Evolutionary conservation across 92 coral and sea anemone genomes (phyloP).

Genomic region (Plumapathes pennacea): DNA sequence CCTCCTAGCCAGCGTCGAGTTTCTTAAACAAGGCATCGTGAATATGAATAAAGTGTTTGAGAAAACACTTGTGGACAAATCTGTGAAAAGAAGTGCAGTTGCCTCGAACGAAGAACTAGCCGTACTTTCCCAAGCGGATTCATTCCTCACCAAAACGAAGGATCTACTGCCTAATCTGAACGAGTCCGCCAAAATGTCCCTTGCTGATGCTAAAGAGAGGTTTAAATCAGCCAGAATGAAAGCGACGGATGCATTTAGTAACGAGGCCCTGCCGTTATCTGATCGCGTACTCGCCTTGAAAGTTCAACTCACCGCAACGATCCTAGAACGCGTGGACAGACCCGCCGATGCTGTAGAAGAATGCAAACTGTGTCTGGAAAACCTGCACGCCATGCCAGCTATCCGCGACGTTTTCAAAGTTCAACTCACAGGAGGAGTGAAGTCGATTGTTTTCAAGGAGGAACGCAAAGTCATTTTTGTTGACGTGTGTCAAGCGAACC

Average conservation of each 20-base stretch:
- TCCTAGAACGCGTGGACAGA: slow-evolving; percentile 14
- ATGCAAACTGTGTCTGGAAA: slow-evolving; percentile 9
- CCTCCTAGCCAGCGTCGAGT: not conserved
- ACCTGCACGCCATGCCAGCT: slow-evolving; percentile 21
- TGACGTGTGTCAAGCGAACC: slow-evolving; percentile 16
- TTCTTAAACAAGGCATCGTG: slow-evolving; percentile 1
- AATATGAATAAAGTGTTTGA: too few relatives aligned
- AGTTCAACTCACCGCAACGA: slow-evolving; percentile 25
- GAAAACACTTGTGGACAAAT: not conserved
- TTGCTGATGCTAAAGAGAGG: too few relatives aligned
- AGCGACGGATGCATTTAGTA: too few relatives aligned
- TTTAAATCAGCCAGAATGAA: too few relatives aligned
- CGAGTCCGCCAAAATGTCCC: not conserved
- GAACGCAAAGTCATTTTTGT: slow-evolving; percentile 8
- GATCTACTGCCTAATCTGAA: not conserved
- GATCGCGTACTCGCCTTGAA: slow-evolving; percentile 38
- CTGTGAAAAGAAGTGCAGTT: too few relatives aligned
- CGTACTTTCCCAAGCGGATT: too few relatives aligned
- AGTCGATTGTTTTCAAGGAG: not conserved
- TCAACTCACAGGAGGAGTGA: not conserved
- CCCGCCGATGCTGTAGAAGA: not conserved
- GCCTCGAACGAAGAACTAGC: too few relatives aligned
- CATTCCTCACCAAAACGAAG: too few relatives aligned
- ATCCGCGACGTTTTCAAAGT: not conserved
- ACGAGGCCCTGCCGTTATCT: too few relatives aligned